Base-by-base conservation (phyloP, 1,140 invertebrate species). In the Eurosta solidaginis region DNA sequence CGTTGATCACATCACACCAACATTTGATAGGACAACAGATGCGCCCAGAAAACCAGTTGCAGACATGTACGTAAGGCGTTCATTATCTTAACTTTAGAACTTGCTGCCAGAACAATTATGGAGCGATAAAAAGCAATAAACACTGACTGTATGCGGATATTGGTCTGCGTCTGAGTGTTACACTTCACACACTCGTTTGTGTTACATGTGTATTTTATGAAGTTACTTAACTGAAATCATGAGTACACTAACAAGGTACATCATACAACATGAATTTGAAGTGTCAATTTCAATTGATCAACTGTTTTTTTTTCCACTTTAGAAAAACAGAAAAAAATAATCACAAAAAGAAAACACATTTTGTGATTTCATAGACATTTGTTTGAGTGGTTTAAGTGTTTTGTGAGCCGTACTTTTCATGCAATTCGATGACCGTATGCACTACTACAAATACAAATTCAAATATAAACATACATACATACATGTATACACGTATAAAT, bases 371-470 rank as follows among this genome's bases (percentile, higher is more conserved):
- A 40, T 59, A 33, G 59, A 22, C 59, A 68, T 36, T 68, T 68
- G 59, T 68, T 68, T 68, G 59, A 68, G 59, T 68, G 33, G 59
- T 68, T 68, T 68, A 68, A 68, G 59, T 68, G 59, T 40, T 68
- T 68, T 68, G 59, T 68, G n/a, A 68, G 59, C 59, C 59, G 9
- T 68, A 68, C 59, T 40, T 68, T 29, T 68, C 59, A 68, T 68
- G 59, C 33, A 68, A 68, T 68, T 68, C 12, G 59, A 40, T 68
- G 33, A 40, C 33, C 59, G n/a, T n/a, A n/a, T n/a, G n/a, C 59
- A 68, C 59, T 42, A n/a, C 33, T 9, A 22, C 1, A 1, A 1
- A 27, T n/a, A 5, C n/a, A 36, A 14, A 63, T 12, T 2, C 17
- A 9, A 3, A 68, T n/a, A 12, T 14, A 68, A 1, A 40, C 27